Base-by-base conservation (phyloP, 1,140 invertebrate genomes). In the Parapsyche elsis region DNA sequence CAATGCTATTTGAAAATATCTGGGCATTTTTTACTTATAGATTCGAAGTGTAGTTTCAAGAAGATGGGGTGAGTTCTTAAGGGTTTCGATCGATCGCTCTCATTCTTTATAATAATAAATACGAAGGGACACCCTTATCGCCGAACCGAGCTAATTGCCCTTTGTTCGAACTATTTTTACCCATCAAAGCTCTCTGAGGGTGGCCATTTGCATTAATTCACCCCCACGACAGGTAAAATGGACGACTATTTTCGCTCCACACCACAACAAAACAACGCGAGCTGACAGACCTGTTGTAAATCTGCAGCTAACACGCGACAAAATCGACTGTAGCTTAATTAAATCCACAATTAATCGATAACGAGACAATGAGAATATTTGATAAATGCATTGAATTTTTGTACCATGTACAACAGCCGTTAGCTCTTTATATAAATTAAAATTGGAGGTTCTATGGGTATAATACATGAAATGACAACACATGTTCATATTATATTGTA, bases 141-240 rank as follows among this genome's bases (percentile, higher is more conserved):
- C n/a, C 57, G 57, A 9, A 19, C 16, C 16, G 19, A 12, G 64
- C 24, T 24, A 67, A 67, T 26, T 67, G 64, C 19, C 64, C 64
- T 67, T 67, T 67, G 64, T 67, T 24, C 19, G n/a, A 67, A 67
- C 64, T 67, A 67, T 67, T 67, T 67, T 67, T 67, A 67, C 21
- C 49, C 64, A 12, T 24, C 24, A 67, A 67, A 61, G 57, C 57
- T 61, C 16, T n/a, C 16, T 9, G 57, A 30, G 64, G 64, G 64
- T 67, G 46, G 73, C 49, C 53, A 76, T 76, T 76, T 76, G 73
- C 73, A 76, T 76, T 53, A 76, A 59, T 76, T 57, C 46, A 14
- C 73, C 73, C 57, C 46, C 46, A 12, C 46, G 73, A 16, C 46
- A 30, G 73, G 73, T 76, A 76, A 38, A 76, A 76, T 76, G 46